Evolutionary conservation across 2,888 invertebrate species (phyloP), one percentile per base, ranked within the genome.

Genomic region (Polymixis flavicincta): DNA sequence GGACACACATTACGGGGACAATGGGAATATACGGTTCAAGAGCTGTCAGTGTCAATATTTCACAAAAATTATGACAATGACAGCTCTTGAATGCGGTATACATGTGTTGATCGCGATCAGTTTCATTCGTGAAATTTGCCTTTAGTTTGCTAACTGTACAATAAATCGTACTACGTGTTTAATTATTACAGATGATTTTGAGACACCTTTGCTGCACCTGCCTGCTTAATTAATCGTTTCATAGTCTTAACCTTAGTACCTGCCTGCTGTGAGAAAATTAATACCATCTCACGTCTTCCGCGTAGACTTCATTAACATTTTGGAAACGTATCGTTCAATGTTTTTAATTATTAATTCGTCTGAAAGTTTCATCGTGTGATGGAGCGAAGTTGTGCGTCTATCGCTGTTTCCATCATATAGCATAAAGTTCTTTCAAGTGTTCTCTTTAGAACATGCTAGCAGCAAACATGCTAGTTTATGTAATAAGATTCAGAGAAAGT

Each of bases 221-320:
- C 87, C 86, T 88, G 84, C 88, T 88, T 91, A 90, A 92, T 92
- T 92, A 92, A 92, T 92, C 84, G 85, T 87, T 85, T 79, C 76
- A 59, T 54, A 87, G 87, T 88, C 85, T 89, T 86, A 83, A 85
- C 81, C 77, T 81, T 87, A 87, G 85, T 89, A 86, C 81, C 85
- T 88, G 86, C 81, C 85, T 68, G 89, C 87, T 88, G 76, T 79
- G 84, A 88, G 85, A 86, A 89, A 88, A 90, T 91, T 88, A 87
- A 84, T 87, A 83, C 86, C 84, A 77, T 85, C 79, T 84, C 76
- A 75, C 60, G 77, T 75, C 65, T 67, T 76, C 54, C 48, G 28
- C 64, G 71, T 70, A 67, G 69, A 68, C 9, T 71, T 73, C 67
- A 78, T 76, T 74, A 71, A 74, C 76, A 68, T 66, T 54, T 74